Conservation (phyloP, 2,888 invertebrate species). For the Thymelicus sylvestris region DNA sequence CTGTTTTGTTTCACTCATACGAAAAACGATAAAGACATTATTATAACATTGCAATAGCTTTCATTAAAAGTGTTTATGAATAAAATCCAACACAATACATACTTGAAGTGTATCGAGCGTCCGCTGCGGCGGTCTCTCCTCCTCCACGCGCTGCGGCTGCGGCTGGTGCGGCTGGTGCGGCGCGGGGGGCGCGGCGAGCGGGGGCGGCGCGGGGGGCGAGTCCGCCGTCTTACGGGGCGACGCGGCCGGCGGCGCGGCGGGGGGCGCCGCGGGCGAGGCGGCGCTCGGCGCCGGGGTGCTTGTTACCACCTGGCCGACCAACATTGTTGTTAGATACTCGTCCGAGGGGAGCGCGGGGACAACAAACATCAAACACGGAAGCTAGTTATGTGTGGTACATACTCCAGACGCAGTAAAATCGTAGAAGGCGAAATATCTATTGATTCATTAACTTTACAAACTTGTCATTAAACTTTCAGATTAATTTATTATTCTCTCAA, state of each 20-base stretch:
- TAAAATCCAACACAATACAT: not conserved
- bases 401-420: too few relatives aligned
- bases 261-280: constrained; percentile 59
- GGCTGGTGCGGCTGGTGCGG: constrained; percentile 49
- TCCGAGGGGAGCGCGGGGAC: too few relatives aligned
- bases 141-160: constrained; percentile 51
- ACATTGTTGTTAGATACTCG: not conserved
- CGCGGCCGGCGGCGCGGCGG: constrained; percentile 67
- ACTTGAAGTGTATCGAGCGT: constrained; percentile 60
- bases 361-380: too few relatives aligned
- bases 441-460: too few relatives aligned
- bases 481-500: too few relatives aligned
- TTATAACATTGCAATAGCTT: too few relatives aligned
- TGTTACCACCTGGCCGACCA: constrained; percentile 39
- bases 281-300: constrained; percentile 45
- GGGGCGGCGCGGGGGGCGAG: constrained; percentile 79
- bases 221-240: constrained; percentile 63
- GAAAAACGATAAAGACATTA: too few relatives aligned
- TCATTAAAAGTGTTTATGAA: too few relatives aligned
- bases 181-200: constrained; percentile 54
- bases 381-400: too few relatives aligned
- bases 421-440: too few relatives aligned
- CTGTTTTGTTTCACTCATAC: too few relatives aligned
- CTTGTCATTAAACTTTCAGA: too few relatives aligned
- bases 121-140: constrained; percentile 54